Base-by-base conservation (phyloP, 2,888 invertebrate species). In the Acrobasis repandana region DNA sequence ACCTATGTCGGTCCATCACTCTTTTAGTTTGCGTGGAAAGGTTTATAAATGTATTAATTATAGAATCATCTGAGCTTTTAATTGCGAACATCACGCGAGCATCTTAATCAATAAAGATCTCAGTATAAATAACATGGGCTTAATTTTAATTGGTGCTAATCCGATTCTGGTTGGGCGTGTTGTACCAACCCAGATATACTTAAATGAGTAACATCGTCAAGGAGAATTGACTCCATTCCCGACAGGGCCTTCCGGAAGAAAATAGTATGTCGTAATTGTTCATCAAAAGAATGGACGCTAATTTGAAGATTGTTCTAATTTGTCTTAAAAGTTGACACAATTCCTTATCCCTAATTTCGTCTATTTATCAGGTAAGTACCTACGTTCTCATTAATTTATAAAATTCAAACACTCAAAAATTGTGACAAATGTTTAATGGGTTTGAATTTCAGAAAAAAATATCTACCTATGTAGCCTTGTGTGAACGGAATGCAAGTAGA, bases 1-100 rank as follows among this genome's bases (percentile, higher is more conserved):
- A 49, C 9, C 18, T 20, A 14, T n/a, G 8, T n/a, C 5, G n/a
- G 14, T 50, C 50, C 14, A 50, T 33, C 20, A n/a, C n/a, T 50
- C 8, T 50, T n/a, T 28, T 28, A 49, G 9, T 14, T 43, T 43
- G 43, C 11, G 50, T 28, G 20, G 50, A 50, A 28, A 50, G 20
- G 50, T 49, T 49, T 49, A 43, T 49, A 49, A 49, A 49, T 50
- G 50, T 50, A 50, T 28, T 28, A 50, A 50, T 50, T 50, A 50
- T 50, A 50, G 20, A 50, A 33, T 50, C 14, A 20, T n/a, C 28
- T 33, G 50, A n/a, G 49, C 8, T 50, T 50, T 52, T 52, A 52
- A 52, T 16, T 52, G 34, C 52, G 2, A 36, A 52, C 36, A 52
- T 15, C 36, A 52, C 34, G 36, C 34, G n/a, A 36, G 36, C 15